Base-by-base conservation (phyloP, 2,113 vertebrate genomes). In the Dromiciops gliroides region DNA sequence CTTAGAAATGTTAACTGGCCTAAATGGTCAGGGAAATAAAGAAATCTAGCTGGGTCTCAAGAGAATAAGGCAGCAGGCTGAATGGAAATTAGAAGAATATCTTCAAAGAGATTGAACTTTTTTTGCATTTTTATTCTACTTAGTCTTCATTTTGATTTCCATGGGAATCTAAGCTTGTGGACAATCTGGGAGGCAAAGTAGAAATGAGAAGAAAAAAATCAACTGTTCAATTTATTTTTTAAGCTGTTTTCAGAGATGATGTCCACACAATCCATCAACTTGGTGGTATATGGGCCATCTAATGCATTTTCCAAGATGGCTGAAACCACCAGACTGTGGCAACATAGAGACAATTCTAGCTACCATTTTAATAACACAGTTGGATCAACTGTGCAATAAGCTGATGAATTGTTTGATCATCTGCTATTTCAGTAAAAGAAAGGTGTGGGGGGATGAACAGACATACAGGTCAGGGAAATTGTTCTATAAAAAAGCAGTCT, bases 281-380 rank as follows among this genome's bases (percentile, higher is more conserved):
- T 96, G 90, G 95, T 96, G 90, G 95, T 96, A 95, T 94, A 89
- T 26, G 89, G 19, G 95, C 50, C 53, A 94, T 94, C 88, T 95
- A 50, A 92, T 94, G 92, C 95, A 90, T 52, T 96, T 89, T 53
- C 89, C 6, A 50, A 90, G 25, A 51, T 94, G 93, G 90, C 48
- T 92, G 37, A 96, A 94, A 95, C n/a, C 95, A 44, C 44, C 48
- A 94, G 60, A 92, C 56, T 75, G 50, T 51, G 91, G 91, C 53
- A 51, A 49, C 90, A 51, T 50, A 25, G 83, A 92, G 10, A 97
- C 31, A 90, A 95, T 93, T 95, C 91, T 95, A 92, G 83, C 48
- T 97, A 93, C 94, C 93, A 53, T 5, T 93, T 44, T 75, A 89
- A 95, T 95, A 97, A 93, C 44, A 48, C 50, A 96, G 56, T 93